Evolutionary conservation across 1,140 invertebrate species (phyloP).

Genomic region (Drosophila truncata): DNA sequence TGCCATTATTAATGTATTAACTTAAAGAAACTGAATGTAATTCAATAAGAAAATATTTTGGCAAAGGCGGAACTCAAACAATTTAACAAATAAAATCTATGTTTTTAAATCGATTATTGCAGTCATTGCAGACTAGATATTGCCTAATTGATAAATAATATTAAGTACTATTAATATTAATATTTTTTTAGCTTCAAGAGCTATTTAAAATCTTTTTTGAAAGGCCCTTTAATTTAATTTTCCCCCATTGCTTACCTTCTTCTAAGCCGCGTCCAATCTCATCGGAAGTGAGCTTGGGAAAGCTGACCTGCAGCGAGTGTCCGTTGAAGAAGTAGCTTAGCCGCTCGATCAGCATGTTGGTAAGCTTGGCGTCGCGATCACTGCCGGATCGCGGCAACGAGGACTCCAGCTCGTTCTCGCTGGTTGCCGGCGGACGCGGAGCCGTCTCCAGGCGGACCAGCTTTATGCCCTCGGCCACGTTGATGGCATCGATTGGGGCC

Average conservation of each 20-base stretch:
- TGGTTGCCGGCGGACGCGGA: slow-evolving; percentile 70
- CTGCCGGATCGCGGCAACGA: slow-evolving; percentile 88
- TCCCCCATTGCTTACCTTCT: slow-evolving; percentile 88
- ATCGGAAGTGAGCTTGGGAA: slow-evolving; percentile 90
- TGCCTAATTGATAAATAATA: neutral
- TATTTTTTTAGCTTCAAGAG: neutral
- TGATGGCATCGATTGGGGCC: slow-evolving; percentile 89
- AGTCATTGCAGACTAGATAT: neutral
- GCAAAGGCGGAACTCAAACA: neutral
- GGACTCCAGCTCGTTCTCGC: slow-evolving; percentile 89
- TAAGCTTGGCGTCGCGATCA: slow-evolving; percentile 89
- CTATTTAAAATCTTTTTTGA: neutral
- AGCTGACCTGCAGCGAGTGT: slow-evolving; percentile 90
- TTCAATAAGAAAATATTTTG: neutral
- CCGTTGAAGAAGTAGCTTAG: slow-evolving; percentile 90
- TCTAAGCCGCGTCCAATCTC: slow-evolving; percentile 90
- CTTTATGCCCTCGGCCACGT: slow-evolving; percentile 88
- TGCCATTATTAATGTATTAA: neutral
- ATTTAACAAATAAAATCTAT: neutral
- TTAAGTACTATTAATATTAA: neutral
- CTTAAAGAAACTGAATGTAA: neutral
- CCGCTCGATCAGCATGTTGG: slow-evolving; percentile 89
- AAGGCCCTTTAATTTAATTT: neutral
- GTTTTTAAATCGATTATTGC: neutral
- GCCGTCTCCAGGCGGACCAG: slow-evolving; percentile 87